Conservation (phyloP, 2,888 invertebrate species). For the Ephialtes manifestator region DNA sequence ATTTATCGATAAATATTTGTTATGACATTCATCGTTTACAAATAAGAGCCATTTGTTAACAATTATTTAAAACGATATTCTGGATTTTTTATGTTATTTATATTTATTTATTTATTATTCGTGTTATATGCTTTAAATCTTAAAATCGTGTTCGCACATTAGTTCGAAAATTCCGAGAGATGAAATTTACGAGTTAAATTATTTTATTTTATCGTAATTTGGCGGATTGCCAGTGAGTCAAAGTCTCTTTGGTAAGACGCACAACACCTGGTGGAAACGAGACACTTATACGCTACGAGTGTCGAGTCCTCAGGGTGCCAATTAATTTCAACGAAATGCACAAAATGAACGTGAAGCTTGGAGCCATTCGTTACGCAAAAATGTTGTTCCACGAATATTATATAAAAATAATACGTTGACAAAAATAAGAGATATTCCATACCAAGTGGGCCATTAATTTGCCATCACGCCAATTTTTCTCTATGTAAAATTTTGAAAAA, state of each 20-base stretch:
- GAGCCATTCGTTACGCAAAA: conserved; percentile 8
- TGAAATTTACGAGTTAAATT: background rate
- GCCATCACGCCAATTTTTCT: too few relatives aligned
- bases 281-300: background rate
- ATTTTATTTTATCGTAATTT: conserved; percentile 8
- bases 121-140: background rate
- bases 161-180: background rate
- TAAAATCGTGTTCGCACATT: background rate
- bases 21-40: too few relatives aligned
- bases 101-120: background rate
- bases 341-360: background rate
- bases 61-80: too few relatives aligned
- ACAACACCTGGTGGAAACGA: conserved; percentile 20
- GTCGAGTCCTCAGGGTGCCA: conserved; percentile 7
- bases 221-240: conserved; percentile 21
- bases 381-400: conserved; percentile 1
- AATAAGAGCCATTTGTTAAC: too few relatives aligned
- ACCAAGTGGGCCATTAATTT: too few relatives aligned
- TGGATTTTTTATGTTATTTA: too few relatives aligned
- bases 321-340: conserved; percentile 36
- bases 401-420: background rate
- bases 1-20: too few relatives aligned
- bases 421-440: too few relatives aligned
- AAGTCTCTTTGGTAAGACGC: conserved; percentile 5
- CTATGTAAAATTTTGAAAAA: too few relatives aligned